These are phyloP conservation scores for Pocillopora meandrina DNA, from an alignment of 92 coral and sea anemone genomes.

Conservation along the genomic window DNA sequence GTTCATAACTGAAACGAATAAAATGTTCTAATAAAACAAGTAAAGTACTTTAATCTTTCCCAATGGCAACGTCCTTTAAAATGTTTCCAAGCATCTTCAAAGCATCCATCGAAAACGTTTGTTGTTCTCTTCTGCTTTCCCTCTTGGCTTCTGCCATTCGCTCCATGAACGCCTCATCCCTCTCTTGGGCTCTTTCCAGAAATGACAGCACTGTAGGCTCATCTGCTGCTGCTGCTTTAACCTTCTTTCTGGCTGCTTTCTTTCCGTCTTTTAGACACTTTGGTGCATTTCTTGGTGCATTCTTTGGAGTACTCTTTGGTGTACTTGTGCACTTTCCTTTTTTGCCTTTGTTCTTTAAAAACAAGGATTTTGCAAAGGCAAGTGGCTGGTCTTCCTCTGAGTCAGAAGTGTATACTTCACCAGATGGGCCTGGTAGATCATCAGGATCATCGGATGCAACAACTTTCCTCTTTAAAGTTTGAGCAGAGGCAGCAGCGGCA, in stretches of 20 bases:
- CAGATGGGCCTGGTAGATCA: slow-evolving; percentile 31
- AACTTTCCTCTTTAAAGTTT: slow-evolving; percentile 8
- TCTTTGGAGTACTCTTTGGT: slow-evolving; percentile 23
- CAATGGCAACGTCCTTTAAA: background rate
- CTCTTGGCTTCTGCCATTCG: slow-evolving; percentile 51
- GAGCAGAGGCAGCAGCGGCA: slow-evolving; percentile 3
- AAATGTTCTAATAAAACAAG: no score
- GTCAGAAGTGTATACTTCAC: slow-evolving; percentile 28
- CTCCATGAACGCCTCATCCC: slow-evolving; percentile 43
- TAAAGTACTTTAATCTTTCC: background rate
- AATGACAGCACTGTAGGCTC: slow-evolving; percentile 44
- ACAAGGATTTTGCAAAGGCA: slow-evolving; percentile 20
- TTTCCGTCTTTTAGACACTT: slow-evolving; percentile 10
- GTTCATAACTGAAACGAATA: no score
- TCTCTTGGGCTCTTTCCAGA: slow-evolving; percentile 28
- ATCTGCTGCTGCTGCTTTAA: slow-evolving; percentile 41
- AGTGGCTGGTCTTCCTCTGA: slow-evolving; percentile 11
- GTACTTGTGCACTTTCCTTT: slow-evolving; percentile 29
- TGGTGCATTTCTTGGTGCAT: slow-evolving; percentile 15
- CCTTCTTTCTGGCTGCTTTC: slow-evolving; percentile 38
- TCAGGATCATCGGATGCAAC: background rate
- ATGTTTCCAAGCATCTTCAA: background rate
- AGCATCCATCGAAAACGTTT: slow-evolving; percentile 34
- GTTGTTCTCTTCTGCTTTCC: slow-evolving; percentile 45
- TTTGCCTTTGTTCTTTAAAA: slow-evolving; percentile 23